Conservation (phyloP, 2,888 invertebrate species). For the Limnephilus auricula region DNA sequence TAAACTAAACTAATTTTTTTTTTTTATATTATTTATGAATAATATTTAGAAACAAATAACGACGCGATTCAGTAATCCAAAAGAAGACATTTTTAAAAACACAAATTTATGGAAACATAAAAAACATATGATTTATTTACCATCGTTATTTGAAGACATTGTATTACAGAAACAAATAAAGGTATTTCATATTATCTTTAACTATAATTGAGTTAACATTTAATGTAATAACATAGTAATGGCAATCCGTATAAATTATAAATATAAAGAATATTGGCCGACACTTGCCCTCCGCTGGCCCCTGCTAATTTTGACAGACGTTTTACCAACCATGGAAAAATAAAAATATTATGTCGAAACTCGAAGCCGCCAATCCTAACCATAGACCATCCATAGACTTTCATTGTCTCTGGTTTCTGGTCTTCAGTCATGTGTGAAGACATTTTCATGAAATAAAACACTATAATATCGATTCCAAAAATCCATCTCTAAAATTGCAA, state of each 20-base stretch:
- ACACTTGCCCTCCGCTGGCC: constrained; percentile 7
- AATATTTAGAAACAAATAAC: neutral
- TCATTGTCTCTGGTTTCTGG: neutral
- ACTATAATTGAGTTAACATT: neutral
- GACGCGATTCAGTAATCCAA: neutral
- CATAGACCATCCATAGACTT: neutral
- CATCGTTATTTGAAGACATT: constrained; percentile 31
- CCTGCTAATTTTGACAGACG: constrained; percentile 14
- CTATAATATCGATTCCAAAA: neutral
- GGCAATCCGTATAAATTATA: neutral
- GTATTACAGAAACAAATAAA: neutral
- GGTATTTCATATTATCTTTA: neutral
- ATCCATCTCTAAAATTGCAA: neutral
- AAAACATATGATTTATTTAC: constrained; percentile 12
- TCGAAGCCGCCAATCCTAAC: too few species aligned
- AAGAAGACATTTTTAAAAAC: neutral
- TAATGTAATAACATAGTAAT: neutral
- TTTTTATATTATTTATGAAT: neutral
- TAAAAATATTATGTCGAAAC: neutral
- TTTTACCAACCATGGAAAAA: neutral
- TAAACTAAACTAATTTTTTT: neutral
- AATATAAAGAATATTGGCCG: neutral
- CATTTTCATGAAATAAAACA: neutral
- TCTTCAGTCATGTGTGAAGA: too few species aligned
- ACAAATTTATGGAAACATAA: constrained; percentile 11